These are phyloP conservation scores for Zeuzera pyrina DNA, from an alignment of 2,888 invertebrate genomes.

Conservation along the genomic window DNA sequence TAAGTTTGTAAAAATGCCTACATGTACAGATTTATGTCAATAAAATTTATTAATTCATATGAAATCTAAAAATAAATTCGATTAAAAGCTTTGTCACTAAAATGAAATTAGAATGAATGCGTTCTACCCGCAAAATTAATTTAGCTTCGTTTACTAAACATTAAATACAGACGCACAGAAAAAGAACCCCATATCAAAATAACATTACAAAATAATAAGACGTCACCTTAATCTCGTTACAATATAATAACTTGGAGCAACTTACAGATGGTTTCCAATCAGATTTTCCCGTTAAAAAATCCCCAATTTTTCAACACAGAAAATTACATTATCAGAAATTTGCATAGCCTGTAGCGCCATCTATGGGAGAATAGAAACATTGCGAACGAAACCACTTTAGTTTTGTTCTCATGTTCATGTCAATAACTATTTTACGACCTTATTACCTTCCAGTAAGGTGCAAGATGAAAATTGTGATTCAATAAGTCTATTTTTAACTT, in stretches of 20 bases:
- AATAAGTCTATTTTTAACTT: slow-evolving; percentile 24
- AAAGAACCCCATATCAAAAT: slow-evolving; percentile 41
- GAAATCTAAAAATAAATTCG: no score
- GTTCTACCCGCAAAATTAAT: slow-evolving; percentile 22
- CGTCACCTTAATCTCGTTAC: slow-evolving; percentile 63
- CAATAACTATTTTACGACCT: slow-evolving; percentile 5
- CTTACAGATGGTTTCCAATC: slow-evolving; percentile 67
- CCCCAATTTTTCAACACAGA: slow-evolving; percentile 64
- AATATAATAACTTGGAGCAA: slow-evolving; percentile 62
- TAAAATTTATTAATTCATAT: no score
- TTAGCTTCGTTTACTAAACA: slow-evolving; percentile 34
- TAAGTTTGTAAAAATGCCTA: no score
- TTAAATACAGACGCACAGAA: slow-evolving; percentile 21
- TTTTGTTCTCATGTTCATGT: neutral
- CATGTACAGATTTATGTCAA: no score
- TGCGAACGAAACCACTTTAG: slow-evolving; percentile 28
- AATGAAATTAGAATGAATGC: no score
- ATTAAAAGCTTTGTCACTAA: no score
- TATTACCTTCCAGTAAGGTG: rapidly evolving
- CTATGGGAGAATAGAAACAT: slow-evolving; percentile 41
- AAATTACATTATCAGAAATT: slow-evolving; percentile 66
- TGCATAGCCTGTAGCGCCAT: slow-evolving; percentile 66
- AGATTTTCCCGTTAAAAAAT: slow-evolving; percentile 37
- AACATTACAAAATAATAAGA: slow-evolving; percentile 58
- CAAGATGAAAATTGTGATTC: slow-evolving; percentile 25